A percentile compares a stretch with the other conserved stretches of the same genome.
phyloP scores from a whole-genome alignment of 2,888 invertebrate genomes.

The Erebia aethiops region DNA sequence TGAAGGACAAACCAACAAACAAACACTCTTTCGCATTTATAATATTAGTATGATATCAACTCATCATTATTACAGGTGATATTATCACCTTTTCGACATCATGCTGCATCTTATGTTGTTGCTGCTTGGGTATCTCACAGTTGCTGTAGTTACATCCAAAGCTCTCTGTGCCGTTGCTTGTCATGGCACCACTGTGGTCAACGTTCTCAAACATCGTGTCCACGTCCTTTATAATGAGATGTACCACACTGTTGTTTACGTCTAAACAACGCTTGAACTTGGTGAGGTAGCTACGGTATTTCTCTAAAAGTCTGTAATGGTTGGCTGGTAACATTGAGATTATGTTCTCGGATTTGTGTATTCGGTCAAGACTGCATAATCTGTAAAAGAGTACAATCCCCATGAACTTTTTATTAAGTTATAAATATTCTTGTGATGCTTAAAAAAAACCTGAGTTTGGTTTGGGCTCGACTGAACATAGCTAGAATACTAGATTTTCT shows the following conservation, averaged over 20 bases:
- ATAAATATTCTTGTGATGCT: too few relatives aligned
- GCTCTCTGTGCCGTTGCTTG: slow-evolving; percentile 64
- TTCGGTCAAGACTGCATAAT: slow-evolving; percentile 88
- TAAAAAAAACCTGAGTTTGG: too few relatives aligned
- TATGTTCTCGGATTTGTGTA: slow-evolving; percentile 90
- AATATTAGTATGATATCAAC: too few relatives aligned
- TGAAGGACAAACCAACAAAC: too few relatives aligned
- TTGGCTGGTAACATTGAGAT: slow-evolving; percentile 87
- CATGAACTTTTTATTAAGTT: too few relatives aligned
- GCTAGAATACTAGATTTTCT: too few relatives aligned
- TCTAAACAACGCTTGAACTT: slow-evolving; percentile 91
- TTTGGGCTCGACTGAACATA: too few relatives aligned
- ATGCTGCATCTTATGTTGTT: slow-evolving; percentile 76
- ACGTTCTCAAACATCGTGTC: slow-evolving; percentile 93
- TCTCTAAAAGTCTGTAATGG: slow-evolving; percentile 89
- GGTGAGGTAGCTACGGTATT: slow-evolving; percentile 89
- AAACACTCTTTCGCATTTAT: too few relatives aligned
- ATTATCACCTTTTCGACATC: slow-evolving; percentile 77
- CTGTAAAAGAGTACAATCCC: slow-evolving; percentile 65
- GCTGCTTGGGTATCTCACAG: slow-evolving; percentile 66
- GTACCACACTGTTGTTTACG: slow-evolving; percentile 86
- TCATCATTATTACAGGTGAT: too few relatives aligned
- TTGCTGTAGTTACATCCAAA: slow-evolving; percentile 73
- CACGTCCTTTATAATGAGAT: slow-evolving; percentile 90
- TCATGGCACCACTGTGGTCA: slow-evolving; percentile 57